A percentile compares a stretch with the other conserved stretches of the same genome.
These are phyloP conservation scores for Eurytoma adleriae DNA, from an alignment of 2,888 invertebrate genomes.

Conservation along the genomic window DNA sequence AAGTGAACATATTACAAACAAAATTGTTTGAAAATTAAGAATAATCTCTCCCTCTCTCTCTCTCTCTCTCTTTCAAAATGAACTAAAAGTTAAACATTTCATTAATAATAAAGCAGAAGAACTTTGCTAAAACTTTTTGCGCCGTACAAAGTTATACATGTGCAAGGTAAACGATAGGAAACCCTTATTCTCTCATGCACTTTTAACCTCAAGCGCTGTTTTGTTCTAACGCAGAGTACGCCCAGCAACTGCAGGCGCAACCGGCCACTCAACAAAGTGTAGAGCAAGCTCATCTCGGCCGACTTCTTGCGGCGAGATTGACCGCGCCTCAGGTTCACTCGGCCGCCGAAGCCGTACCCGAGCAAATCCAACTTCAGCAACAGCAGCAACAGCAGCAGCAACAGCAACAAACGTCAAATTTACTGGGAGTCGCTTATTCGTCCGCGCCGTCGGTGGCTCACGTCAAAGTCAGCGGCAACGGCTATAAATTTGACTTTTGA, in stretches of 20 bases:
- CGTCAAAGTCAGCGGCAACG: conserved; percentile 76
- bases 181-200: too few relatives aligned
- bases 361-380: conserved; percentile 16
- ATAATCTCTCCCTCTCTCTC: too few relatives aligned
- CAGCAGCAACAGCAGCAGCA: conserved; percentile 55
- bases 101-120: too few relatives aligned
- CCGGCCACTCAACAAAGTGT: conserved; percentile 36
- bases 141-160: too few relatives aligned
- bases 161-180: too few relatives aligned
- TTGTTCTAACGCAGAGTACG: conserved; percentile 2
- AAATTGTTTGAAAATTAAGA: too few relatives aligned
- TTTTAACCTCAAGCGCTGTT: too few relatives aligned
- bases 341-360: not conserved
- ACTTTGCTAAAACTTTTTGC: too few relatives aligned
- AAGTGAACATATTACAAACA: too few relatives aligned
- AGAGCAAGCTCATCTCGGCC: conserved; percentile 63
- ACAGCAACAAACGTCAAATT: conserved; percentile 62
- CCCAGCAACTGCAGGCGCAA: conserved; percentile 39
- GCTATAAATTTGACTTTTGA: conserved; percentile 70
- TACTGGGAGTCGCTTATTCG: conserved; percentile 75
- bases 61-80: too few relatives aligned
- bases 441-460: conserved; percentile 77
- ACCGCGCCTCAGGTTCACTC: conserved; percentile 20
- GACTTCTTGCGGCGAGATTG: conserved; percentile 63
- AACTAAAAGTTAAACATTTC: too few relatives aligned